phyloP scores from a whole-genome alignment of 2,797 vertebrate species.

The Crocodylus rhombifer region DNA sequence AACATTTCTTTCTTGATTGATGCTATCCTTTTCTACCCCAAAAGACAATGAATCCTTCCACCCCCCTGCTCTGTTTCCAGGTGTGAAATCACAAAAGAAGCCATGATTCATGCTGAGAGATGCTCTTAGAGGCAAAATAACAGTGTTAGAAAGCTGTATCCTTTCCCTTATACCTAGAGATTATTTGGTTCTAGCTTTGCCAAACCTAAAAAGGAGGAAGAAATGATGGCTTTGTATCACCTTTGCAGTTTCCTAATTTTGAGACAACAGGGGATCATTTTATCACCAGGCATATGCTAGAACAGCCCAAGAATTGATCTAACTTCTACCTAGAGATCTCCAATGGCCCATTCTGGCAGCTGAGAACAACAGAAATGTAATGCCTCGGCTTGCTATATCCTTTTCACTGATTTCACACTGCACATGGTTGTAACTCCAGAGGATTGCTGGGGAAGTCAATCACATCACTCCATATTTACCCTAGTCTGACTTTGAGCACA shows the following conservation, averaged over 20 bases:
- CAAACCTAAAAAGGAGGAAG: neutral
- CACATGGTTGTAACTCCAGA: neutral
- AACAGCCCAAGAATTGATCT: neutral
- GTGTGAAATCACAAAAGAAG: neutral
- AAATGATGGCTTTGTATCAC: fast-evolving
- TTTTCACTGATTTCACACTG: too few species aligned
- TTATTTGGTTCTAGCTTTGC: neutral
- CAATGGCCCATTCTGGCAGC: fast-evolving
- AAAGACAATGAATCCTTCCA: neutral
- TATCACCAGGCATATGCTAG: fast-evolving
- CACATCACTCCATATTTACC: neutral
- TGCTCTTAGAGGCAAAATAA: neutral
- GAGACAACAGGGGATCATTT: neutral
- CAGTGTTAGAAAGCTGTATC: neutral
- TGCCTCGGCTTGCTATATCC: fast-evolving
- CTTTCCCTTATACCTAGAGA: fast-evolving
- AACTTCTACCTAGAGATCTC: neutral
- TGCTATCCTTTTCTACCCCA: neutral
- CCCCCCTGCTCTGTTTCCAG: neutral
- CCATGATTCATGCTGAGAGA: neutral
- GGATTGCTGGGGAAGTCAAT: neutral
- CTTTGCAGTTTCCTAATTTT: neutral
- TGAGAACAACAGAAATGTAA: fast-evolving
- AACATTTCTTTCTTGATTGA: neutral
- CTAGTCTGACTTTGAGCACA: neutral